Evolutionary conservation across 2,797 vertebrate genomes (phyloP), one percentile per base, ranked within the genome.

Genomic region (Scleropages formosus): DNA sequence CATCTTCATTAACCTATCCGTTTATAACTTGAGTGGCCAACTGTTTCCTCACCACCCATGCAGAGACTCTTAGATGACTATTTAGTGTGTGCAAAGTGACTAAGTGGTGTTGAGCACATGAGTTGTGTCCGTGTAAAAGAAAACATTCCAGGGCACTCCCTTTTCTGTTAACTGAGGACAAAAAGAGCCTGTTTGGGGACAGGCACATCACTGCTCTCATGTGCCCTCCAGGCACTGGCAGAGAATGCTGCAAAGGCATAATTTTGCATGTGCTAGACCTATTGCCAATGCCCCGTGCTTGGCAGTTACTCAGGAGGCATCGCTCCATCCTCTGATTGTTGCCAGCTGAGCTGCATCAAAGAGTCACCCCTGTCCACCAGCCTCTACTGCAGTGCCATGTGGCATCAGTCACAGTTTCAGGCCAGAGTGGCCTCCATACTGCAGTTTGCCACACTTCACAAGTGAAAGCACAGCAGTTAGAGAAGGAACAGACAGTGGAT

Each of bases 281-380:
- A 44, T 4, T 39, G 65, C 65, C 67, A 46, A 12, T 20, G 44
- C 11, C 67, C 47, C 39, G 44, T 65, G 44, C 20, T 67, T 47
- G 20, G 31, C 47, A 20, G 31, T 22, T 27, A 31, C 65, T 46
- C 47, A 46, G 31, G 47, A 31, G 44, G 44, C 44, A 12, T 47
- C 11, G 46, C 47, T 46, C 65, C 65, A 67, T 20, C 61, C 51
- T 77, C 68, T 65, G 27, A 26, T 59, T 74, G 58, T 49, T 26
- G 44, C 26, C 18, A 22, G 49, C 60, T 9, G 47, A 22, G 16
- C 1, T 4, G 67, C 65, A 39, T 74, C 61, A 65, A 51, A 47
- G 44, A 20, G 59, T 31, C 18, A n/a, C 46, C 46, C 22, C 71
- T 44, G 16, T 72, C 31, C 24, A 59, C 47, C 47, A 67, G 65